Conservation (phyloP, 2,888 invertebrate species). For the Blera fallax region DNA sequence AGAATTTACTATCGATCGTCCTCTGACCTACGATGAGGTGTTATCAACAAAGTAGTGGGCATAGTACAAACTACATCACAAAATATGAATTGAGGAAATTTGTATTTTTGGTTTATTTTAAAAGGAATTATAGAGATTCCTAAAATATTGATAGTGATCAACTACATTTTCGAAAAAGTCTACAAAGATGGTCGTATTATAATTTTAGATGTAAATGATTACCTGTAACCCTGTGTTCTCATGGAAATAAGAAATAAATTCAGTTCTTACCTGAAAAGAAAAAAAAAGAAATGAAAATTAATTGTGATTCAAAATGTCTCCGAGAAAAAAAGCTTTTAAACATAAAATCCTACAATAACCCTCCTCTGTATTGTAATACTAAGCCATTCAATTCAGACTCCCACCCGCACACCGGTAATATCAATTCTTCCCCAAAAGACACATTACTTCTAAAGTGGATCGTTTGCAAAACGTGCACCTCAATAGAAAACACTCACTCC, state of each 20-base stretch:
- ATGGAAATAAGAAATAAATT: background rate
- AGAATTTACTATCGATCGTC: too few relatives aligned
- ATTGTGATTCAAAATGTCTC: slow-evolving; percentile 19
- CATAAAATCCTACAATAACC: background rate
- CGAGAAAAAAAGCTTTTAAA: background rate
- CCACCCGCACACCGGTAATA: too few relatives aligned
- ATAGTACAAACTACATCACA: too few relatives aligned
- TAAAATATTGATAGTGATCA: too few relatives aligned
- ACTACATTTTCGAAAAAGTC: too few relatives aligned
- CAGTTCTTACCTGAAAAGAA: slow-evolving; percentile 53
- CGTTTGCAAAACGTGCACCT: slow-evolving; percentile 36
- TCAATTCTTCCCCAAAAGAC: background rate
- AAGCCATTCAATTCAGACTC: slow-evolving; percentile 19
- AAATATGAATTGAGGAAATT: too few relatives aligned
- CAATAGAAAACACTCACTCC: background rate
- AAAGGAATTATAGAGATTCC: too few relatives aligned
- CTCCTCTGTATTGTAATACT: background rate
- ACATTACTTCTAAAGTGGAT: slow-evolving; percentile 12
- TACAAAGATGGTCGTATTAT: too few relatives aligned
- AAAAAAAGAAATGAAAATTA: slow-evolving; percentile 37
- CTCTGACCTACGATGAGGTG: too few relatives aligned
- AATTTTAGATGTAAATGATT: background rate
- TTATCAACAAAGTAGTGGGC: too few relatives aligned
- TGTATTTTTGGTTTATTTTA: too few relatives aligned
- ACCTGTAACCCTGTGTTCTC: slow-evolving; percentile 4